phyloP scores from a whole-genome alignment of 2,888 invertebrate species.

The Spodoptera exigua region DNA sequence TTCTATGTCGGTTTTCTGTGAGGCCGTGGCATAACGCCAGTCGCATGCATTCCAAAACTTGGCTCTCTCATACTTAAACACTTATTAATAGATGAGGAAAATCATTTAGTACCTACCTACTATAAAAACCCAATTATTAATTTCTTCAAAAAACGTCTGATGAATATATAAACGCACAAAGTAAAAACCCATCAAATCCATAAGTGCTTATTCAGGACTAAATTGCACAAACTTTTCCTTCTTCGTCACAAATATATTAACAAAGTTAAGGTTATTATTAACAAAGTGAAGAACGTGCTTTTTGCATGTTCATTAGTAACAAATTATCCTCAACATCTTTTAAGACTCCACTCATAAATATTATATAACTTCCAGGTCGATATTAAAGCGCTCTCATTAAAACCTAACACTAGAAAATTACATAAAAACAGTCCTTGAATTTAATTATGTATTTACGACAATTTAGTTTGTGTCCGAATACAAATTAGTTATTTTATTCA shows the following conservation, averaged over 20 bases:
- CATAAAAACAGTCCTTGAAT: conserved; percentile 34
- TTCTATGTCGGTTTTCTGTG: too few species aligned
- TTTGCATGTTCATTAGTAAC: conserved; percentile 1
- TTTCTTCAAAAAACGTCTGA: too few species aligned
- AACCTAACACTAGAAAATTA: conserved; percentile 1
- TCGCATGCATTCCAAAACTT: too few species aligned
- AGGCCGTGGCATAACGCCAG: too few species aligned
- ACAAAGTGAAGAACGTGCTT: conserved; percentile 30
- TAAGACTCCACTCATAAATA: conserved; percentile 21
- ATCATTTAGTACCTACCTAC: background rate
- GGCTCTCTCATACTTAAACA: too few species aligned
- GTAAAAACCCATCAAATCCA: too few species aligned
- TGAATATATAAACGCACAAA: too few species aligned
- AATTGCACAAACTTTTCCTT: too few species aligned
- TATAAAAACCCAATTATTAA: too few species aligned
- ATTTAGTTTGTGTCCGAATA: conserved; percentile 1
- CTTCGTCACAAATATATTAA: too few species aligned
- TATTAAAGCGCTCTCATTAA: conserved; percentile 22
- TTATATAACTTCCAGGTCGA: conserved; percentile 19
- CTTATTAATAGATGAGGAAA: too few species aligned
- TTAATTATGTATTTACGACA: conserved; percentile 12
- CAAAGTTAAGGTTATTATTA: background rate
- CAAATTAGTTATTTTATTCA: conserved; percentile 6
- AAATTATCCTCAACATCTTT: conserved; percentile 1
- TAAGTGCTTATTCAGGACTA: too few species aligned